Evolutionary conservation across 2,113 vertebrate species (phyloP).

Genomic region (Festucalex cinctus): DNA sequence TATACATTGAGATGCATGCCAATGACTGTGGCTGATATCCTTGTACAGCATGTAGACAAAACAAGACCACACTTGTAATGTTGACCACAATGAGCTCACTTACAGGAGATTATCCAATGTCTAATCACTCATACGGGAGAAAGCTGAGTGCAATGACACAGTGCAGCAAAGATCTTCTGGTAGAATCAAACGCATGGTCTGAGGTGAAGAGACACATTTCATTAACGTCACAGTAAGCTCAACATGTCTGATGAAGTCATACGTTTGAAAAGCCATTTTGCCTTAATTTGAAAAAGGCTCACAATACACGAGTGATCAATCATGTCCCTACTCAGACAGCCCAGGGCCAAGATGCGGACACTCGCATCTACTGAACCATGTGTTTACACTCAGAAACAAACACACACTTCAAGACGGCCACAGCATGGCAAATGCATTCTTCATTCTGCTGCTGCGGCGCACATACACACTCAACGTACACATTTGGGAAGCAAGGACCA

Average conservation of each 20-base stretch:
- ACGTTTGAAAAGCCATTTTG: slow-evolving; percentile 44
- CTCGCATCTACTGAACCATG: slow-evolving; percentile 33
- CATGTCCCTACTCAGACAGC: slow-evolving; percentile 37
- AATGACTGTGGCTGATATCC: slow-evolving; percentile 3
- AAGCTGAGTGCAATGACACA: slow-evolving; percentile 40
- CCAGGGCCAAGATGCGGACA: slow-evolving; percentile 32
- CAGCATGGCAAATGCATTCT: slow-evolving; percentile 10
- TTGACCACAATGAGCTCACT: slow-evolving; percentile 19
- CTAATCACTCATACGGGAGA: slow-evolving; percentile 19
- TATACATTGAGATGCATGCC: not conserved
- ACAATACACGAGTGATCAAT: slow-evolving; percentile 67
- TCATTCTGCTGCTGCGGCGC: not conserved
- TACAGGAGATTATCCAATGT: slow-evolving; percentile 20
- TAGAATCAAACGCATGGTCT: slow-evolving; percentile 50
- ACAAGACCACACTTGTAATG: slow-evolving; percentile 15
- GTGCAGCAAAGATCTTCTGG: slow-evolving; percentile 32
- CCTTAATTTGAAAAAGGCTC: slow-evolving; percentile 51
- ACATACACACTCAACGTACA: slow-evolving; percentile 18
- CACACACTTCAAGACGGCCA: slow-evolving; percentile 21
- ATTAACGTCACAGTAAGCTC: slow-evolving; percentile 54
- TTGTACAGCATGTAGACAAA: slow-evolving; percentile 9
- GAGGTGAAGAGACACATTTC: slow-evolving; percentile 51
- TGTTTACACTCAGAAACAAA: slow-evolving; percentile 31
- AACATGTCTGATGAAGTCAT: slow-evolving; percentile 61
- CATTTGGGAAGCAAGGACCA: slow-evolving; percentile 31